Percentiles rank a stretch among this genome's conserved stretches.
phyloP scores from a whole-genome alignment of 2,113 vertebrate species.

The Pheucticus melanocephalus region DNA sequence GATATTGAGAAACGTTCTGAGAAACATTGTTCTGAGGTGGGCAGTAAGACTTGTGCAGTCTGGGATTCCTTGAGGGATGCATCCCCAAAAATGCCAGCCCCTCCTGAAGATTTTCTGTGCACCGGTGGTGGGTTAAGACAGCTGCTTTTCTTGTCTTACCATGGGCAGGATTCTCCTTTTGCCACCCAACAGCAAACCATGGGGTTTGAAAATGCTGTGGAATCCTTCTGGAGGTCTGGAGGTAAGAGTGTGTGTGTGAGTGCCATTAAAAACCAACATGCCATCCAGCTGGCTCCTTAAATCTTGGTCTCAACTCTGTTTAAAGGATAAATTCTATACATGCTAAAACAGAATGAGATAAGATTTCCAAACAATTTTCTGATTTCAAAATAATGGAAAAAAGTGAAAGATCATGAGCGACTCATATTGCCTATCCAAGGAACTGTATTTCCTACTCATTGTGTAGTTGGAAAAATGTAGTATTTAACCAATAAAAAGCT shows the following conservation, averaged over 20 bases:
- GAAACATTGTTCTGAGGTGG: neutral
- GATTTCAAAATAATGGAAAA: neutral
- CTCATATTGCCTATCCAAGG: neutral
- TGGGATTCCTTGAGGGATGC: neutral
- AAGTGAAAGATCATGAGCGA: neutral
- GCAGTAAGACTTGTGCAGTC: neutral
- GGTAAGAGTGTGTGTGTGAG: fast-evolving
- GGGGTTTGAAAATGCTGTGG: neutral
- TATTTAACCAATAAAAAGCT: neutral
- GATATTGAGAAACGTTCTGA: neutral
- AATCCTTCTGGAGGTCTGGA: neutral
- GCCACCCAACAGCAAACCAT: fast-evolving
- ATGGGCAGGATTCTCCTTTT: neutral
- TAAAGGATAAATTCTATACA: neutral
- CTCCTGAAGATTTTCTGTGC: neutral
- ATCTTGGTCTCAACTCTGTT: neutral
- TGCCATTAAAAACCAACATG: neutral
- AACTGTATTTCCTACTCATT: neutral
- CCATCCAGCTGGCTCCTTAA: neutral
- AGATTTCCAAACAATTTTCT: neutral
- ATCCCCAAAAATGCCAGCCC: fast-evolving
- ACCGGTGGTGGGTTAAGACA: neutral
- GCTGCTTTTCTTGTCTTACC: neutral
- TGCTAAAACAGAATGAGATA: neutral
- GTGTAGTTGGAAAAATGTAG: neutral